These are phyloP conservation scores for Mola mola DNA, from an alignment of 2,113 vertebrate genomes.

Conservation along the genomic window DNA sequence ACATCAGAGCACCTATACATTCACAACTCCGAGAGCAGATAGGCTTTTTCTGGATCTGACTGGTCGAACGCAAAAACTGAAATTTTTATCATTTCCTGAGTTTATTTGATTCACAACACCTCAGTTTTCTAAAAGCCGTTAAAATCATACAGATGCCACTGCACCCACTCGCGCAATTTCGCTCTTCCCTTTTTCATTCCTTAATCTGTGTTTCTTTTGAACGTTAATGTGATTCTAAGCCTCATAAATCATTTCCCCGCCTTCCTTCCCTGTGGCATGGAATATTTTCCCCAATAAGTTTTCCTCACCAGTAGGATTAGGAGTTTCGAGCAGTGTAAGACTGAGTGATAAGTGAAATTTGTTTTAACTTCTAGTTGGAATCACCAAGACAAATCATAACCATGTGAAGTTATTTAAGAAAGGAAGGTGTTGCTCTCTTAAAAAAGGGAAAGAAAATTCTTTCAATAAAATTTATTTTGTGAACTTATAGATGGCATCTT, in stretches of 20 bases:
- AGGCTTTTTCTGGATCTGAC: no score
- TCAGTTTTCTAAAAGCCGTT: no score
- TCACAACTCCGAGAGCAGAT: no score
- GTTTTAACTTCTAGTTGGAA: slow-evolving; percentile 20
- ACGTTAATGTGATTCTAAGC: neutral
- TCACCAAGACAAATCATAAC: slow-evolving; percentile 26
- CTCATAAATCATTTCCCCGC: slow-evolving; percentile 3
- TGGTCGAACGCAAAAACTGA: no score
- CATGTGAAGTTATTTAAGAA: slow-evolving; percentile 30
- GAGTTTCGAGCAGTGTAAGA: neutral
- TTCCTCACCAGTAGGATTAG: slow-evolving; percentile 12
- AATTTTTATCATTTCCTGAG: no score
- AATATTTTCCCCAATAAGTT: slow-evolving; percentile 10
- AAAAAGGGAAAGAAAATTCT: neutral
- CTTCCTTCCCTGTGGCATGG: neutral
- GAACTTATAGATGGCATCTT: slow-evolving; percentile 23
- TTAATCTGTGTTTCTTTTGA: neutral
- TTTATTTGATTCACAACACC: no score
- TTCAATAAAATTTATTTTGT: slow-evolving; percentile 31
- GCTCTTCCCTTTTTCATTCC: no score
- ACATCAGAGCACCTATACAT: no score
- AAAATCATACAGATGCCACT: no score
- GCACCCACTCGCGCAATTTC: no score
- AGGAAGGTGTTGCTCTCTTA: slow-evolving; percentile 5
- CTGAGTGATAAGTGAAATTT: slow-evolving; percentile 5